Evolutionary conservation across 2,113 vertebrate genomes (phyloP).

Genomic region (Odobenus rosmarus): DNA sequence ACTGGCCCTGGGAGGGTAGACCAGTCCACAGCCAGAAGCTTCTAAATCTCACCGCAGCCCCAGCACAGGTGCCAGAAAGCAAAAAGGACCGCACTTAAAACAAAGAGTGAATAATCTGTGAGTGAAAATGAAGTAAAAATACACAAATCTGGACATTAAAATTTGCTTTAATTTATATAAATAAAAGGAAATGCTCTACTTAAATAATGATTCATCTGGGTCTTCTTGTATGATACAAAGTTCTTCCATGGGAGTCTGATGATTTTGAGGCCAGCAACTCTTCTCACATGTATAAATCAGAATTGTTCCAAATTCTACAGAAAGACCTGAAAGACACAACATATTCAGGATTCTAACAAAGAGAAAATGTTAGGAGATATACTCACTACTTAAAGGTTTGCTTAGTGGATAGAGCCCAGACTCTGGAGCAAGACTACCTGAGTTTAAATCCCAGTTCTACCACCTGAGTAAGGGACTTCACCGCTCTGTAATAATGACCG

Average conservation of each 20-base stretch:
- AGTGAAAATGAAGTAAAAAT: slow-evolving; percentile 42
- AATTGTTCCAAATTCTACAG: slow-evolving; percentile 91
- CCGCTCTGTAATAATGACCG: not conserved
- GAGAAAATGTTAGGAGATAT: not conserved
- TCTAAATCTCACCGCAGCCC: not conserved
- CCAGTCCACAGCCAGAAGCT: not conserved
- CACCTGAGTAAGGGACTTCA: not conserved
- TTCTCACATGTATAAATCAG: slow-evolving; percentile 90
- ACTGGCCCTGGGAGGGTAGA: not conserved
- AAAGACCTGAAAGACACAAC: slow-evolving; percentile 81
- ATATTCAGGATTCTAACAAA: not conserved
- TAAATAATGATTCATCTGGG: slow-evolving; percentile 90
- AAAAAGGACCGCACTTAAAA: not conserved
- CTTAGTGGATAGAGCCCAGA: not conserved
- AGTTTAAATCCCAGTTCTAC: not conserved
- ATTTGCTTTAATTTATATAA: slow-evolving; percentile 56
- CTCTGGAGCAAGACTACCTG: not conserved
- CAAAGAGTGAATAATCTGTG: not conserved
- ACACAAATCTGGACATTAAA: slow-evolving; percentile 11
- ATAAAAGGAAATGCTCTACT: slow-evolving; percentile 81
- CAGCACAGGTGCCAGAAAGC: not conserved
- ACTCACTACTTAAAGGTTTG: not conserved
- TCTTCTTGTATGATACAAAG: slow-evolving; percentile 90
- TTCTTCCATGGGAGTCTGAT: slow-evolving; percentile 87
- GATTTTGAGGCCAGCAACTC: slow-evolving; percentile 89